Base-by-base conservation (phyloP, 2,888 invertebrate species). In the Pollenia angustigena region DNA sequence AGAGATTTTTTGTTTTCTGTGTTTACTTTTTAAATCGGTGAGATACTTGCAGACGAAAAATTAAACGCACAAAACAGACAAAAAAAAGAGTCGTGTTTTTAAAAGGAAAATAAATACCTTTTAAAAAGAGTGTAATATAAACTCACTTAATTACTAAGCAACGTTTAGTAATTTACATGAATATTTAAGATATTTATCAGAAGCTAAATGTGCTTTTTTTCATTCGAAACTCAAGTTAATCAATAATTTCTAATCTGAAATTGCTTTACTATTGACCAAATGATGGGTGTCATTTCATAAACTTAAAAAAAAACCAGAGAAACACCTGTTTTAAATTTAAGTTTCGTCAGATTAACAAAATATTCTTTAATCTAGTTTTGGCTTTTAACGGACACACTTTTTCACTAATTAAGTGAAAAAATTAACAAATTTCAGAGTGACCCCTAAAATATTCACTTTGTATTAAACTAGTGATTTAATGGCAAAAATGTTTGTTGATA, bases 121-220 rank as follows among this genome's bases (percentile, higher is more conserved):
- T 60, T 75, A 60, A 23, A 78, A 42, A 56, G 58, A 71, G 50
- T 42, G 50, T 50, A 32, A 72, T 40, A 48, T 62, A 76, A 71
- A 72, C 71, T 83, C 50, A 58, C 64, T 85, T 81, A 81, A 85
- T 85, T 81, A 81, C 74, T 50, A 14, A 52, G 7, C 40, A 60
- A 71, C 16, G 44, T 75, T 40, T 46, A 64, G 23, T 42, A 40
- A 78, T 60, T n/a, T 16, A 50, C 46, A 60, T 23, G 56, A 54
- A 72, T 40, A 40, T 74, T n/a, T 2, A 42, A 80, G 81, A 81
- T 85, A 85, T 66, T 81, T 76, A 81, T 85, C 85, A 66, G 71
- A 58, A 85, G 81, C 76, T 66, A 58, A 85, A 50, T 69, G 56
- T 71, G 11, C 16, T 74, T 74, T 68, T 64, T 74, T 76, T 58